phyloP scores from a whole-genome alignment of 2,888 invertebrate genomes.

The Schizaphis graminum region DNA sequence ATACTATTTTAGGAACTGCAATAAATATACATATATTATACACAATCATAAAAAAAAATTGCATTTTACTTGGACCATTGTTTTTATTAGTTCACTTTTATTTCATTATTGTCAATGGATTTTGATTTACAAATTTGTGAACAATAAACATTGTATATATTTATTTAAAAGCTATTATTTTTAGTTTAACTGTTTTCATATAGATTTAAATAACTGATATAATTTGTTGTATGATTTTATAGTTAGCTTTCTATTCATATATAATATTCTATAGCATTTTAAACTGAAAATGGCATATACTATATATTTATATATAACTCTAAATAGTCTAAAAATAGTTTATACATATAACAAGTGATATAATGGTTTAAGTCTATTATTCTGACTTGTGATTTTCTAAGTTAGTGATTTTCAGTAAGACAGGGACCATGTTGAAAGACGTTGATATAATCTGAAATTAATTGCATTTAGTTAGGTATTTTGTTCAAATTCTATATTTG shows the following conservation, averaged over 20 bases:
- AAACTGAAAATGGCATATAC: not conserved
- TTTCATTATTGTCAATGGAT: not conserved
- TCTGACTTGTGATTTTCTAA: no score
- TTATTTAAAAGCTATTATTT: conserved; percentile 31
- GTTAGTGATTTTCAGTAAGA: no score
- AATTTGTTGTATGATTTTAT: not conserved
- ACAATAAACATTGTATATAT: conserved; percentile 28
- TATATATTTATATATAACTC: no score
- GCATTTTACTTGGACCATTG: not conserved
- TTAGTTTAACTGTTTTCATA: not conserved
- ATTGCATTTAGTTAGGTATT: no score
- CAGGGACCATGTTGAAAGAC: no score
- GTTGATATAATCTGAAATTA: no score
- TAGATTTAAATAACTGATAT: not conserved
- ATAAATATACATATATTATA: not conserved
- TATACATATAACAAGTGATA: no score
- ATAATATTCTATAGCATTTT: not conserved
- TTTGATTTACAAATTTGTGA: not conserved
- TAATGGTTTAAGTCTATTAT: no score
- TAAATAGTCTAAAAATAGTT: no score
- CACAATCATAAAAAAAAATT: not conserved
- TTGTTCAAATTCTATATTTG: no score
- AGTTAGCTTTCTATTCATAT: not conserved
- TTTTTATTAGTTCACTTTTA: conserved; percentile 1
- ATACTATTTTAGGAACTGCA: no score